Base-by-base conservation (phyloP, 2,888 invertebrate genomes). In the Cryptosula pallasiana region DNA sequence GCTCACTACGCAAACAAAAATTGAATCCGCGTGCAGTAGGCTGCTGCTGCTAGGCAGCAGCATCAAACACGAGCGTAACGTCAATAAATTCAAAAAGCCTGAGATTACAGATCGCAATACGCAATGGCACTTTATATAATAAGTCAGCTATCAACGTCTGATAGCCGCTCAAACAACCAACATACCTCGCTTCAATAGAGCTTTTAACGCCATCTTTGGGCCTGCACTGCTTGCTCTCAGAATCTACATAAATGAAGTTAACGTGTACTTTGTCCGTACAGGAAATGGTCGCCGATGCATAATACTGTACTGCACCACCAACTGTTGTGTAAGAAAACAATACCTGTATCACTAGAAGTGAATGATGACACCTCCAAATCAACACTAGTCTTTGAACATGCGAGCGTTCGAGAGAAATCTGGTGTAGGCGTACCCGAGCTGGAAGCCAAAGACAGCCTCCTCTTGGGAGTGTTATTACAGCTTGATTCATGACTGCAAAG, bases 391-490 rank as follows among this genome's bases (percentile, higher is more conserved):
- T 45, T 45, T 20, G 20, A 45, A 20, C 5, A 20, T 45, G 9
- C 20, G 9, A 2, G 63, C n/a, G 20, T 20, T 5, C 63, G 32
- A 32, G 13, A 25, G n/a, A 63, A 23, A 3, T 63, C 63, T 55
- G 77, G 72, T 55, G 77, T 75, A 34, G 79, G 78, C 35, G 77
- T 79, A 58, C 79, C 79, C 20, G 78, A 36, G 71, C 78, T 77
- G 35, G 79, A 78, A n/a, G 70, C 25, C 27, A 81, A 71, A 3
- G 81, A 80, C 55, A 81, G 74, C 71, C 78, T 78, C 72, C 81
- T 75, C 71, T 78, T 76, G 45, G 81, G 81, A 29, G 80, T 80
- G 16, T 70, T 54, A 23, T 54, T 36, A 35, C n/a, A 70, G 25
- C 70, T 70, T 13, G 9, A 9, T 32, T 63, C 63, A 63, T 63